phyloP scores from a whole-genome alignment of 2,113 vertebrate genomes.

The Pelvicachromis taeniatus region DNA sequence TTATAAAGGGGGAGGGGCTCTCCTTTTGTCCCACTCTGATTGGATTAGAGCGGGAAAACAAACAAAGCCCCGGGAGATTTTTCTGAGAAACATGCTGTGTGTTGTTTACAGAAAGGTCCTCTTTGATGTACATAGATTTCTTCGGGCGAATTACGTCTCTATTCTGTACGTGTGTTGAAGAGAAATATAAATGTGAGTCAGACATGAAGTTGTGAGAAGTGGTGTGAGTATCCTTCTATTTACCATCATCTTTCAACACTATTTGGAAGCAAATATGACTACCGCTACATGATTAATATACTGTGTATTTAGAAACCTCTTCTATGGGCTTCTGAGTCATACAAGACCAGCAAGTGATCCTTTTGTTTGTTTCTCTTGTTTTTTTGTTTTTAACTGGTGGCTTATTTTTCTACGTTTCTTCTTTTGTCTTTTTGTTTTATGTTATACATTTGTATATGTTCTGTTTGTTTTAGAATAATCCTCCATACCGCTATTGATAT shows the following conservation, averaged over 20 bases:
- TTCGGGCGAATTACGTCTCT: constrained; percentile 77
- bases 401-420: constrained; percentile 55
- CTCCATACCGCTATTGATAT: constrained; percentile 11
- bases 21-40: constrained; percentile 32
- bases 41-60: constrained; percentile 12
- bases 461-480: constrained; percentile 22
- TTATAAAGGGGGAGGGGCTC: constrained; percentile 28
- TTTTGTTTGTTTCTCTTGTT: constrained; percentile 67
- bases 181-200: constrained; percentile 76
- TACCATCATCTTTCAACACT: constrained; percentile 56
- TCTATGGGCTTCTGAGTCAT: constrained; percentile 47
- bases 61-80: constrained; percentile 32
- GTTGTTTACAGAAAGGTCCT: constrained; percentile 80
- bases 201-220: constrained; percentile 72
- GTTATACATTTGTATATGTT: constrained; percentile 66
- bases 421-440: constrained; percentile 65
- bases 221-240: constrained; percentile 67
- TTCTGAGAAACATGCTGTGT: constrained; percentile 76
- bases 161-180: constrained; percentile 81
- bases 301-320: constrained; percentile 52
- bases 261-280: constrained; percentile 59
- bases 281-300: constrained; percentile 42
- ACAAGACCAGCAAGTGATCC: constrained; percentile 49
- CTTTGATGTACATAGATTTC: constrained; percentile 85
- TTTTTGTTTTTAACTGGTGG: constrained; percentile 61